phyloP scores from a whole-genome alignment of 2,113 vertebrate genomes.

The Stictonetta naevosa region DNA sequence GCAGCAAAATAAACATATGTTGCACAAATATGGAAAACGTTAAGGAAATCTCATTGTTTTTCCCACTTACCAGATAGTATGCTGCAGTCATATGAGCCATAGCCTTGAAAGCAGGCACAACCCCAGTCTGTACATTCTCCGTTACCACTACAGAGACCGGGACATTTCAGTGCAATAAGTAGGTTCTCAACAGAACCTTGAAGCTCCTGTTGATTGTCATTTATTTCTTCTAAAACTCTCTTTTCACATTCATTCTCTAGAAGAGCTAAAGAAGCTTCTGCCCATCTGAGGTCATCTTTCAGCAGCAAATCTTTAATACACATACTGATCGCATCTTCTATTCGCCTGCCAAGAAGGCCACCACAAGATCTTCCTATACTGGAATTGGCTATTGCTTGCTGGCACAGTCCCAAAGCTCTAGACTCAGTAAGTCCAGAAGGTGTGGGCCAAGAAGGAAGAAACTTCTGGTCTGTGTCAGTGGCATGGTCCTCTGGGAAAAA shows the following conservation, averaged over 20 bases:
- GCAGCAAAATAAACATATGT: neutral
- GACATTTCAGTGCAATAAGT: conserved; percentile 81
- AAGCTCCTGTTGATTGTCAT: conserved; percentile 20
- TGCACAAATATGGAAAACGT: neutral
- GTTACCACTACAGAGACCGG: conserved; percentile 83
- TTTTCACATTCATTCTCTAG: conserved; percentile 94
- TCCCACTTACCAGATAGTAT: conserved; percentile 78
- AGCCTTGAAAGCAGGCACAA: conserved; percentile 86
- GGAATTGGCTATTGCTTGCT: conserved; percentile 79
- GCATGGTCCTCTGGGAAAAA: conserved; percentile 91
- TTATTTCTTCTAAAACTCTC: conserved; percentile 80
- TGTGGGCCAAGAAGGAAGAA: conserved; percentile 83
- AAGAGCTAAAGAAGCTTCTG: conserved; percentile 82
- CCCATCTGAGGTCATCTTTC: conserved; percentile 87
- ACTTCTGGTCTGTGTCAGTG: conserved; percentile 51
- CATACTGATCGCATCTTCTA: conserved; percentile 74
- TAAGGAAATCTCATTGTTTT: neutral
- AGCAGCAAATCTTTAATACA: conserved; percentile 86
- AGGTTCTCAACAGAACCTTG: conserved; percentile 62
- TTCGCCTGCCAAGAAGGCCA: conserved; percentile 68
- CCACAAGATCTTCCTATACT: conserved; percentile 79
- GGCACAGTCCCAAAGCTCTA: conserved; percentile 73
- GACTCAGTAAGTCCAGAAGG: conserved; percentile 82
- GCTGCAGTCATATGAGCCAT: conserved; percentile 88
- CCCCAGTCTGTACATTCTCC: conserved; percentile 89